These are phyloP conservation scores for Mayetiola destructor DNA, from an alignment of 2,888 invertebrate genomes.

Conservation along the genomic window DNA sequence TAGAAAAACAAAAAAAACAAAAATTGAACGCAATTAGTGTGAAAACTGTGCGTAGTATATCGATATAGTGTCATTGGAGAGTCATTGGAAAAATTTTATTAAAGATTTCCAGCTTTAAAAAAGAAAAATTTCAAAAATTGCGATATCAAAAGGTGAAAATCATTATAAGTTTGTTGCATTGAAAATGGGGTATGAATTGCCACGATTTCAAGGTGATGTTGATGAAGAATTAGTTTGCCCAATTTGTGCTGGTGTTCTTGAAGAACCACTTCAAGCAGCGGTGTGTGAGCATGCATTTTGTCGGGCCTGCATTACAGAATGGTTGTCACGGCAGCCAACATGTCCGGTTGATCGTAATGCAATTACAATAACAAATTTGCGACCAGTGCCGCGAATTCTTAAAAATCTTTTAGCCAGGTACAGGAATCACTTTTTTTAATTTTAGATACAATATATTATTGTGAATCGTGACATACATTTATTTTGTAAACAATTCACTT, in stretches of 20 bases:
- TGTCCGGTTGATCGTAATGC: slow-evolving; percentile 89
- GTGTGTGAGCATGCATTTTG: slow-evolving; percentile 95
- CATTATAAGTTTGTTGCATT: too few relatives aligned
- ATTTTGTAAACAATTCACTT: slow-evolving; percentile 5
- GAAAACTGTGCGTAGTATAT: too few relatives aligned
- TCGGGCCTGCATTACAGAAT: slow-evolving; percentile 83
- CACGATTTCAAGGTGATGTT: slow-evolving; percentile 86
- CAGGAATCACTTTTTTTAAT: slow-evolving; percentile 3
- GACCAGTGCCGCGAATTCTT: slow-evolving; percentile 85
- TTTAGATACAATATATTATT: slow-evolving; percentile 13
- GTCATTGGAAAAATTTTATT: too few relatives aligned
- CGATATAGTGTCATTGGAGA: too few relatives aligned
- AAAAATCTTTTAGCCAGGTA: slow-evolving; percentile 78
- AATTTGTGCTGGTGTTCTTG: slow-evolving; percentile 88
- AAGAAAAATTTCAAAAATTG: too few relatives aligned
- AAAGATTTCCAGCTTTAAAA: too few relatives aligned
- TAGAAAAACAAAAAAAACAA: too few relatives aligned
- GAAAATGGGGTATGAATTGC: slow-evolving; percentile 88
- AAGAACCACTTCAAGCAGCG: slow-evolving; percentile 91
- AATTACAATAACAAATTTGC: slow-evolving; percentile 74
- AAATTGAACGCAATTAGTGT: too few relatives aligned
- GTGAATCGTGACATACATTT: slow-evolving; percentile 15
- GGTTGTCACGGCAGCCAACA: slow-evolving; percentile 85
- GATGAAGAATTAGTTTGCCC: slow-evolving; percentile 95
- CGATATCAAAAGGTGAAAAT: too few relatives aligned